Evolutionary conservation across 2,888 invertebrate species (phyloP).

Genomic region (Gari tellinella): DNA sequence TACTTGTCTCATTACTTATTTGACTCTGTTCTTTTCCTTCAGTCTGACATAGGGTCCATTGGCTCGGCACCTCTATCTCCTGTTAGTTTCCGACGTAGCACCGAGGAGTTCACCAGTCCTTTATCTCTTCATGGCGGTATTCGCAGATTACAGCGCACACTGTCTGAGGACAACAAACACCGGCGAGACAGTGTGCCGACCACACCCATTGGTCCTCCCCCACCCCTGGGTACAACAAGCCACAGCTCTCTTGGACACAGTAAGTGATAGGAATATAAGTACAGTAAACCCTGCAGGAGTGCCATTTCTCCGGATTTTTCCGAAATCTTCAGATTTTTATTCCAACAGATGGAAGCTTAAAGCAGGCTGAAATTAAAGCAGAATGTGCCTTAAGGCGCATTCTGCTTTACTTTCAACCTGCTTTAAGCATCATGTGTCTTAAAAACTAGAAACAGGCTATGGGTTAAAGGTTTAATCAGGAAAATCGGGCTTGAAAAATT

Average conservation of each 20-base stretch:
- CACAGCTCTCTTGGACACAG: conserved; percentile 51
- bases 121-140: conserved; percentile 63
- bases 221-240: conserved; percentile 38
- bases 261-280: conserved; percentile 34
- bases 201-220: conserved; percentile 68
- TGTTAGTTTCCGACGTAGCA: conserved; percentile 74
- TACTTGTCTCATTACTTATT: too few relatives aligned
- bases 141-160: conserved; percentile 81
- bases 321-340: too few relatives aligned
- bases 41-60: conserved; percentile 76
- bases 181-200: conserved; percentile 82
- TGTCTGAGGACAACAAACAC: conserved; percentile 84
- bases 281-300: not conserved
- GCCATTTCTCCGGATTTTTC: too few relatives aligned
- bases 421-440: too few relatives aligned
- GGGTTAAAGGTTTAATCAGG: too few relatives aligned
- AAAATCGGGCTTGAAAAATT: too few relatives aligned
- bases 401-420: too few relatives aligned
- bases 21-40: conserved; percentile 44
- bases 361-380: too few relatives aligned
- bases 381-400: too few relatives aligned
- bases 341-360: too few relatives aligned
- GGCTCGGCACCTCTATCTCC: conserved; percentile 77
- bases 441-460: too few relatives aligned
- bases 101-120: conserved; percentile 63